Evolutionary conservation across 2,797 vertebrate genomes (phyloP).

Genomic region (Halcyon badia): DNA sequence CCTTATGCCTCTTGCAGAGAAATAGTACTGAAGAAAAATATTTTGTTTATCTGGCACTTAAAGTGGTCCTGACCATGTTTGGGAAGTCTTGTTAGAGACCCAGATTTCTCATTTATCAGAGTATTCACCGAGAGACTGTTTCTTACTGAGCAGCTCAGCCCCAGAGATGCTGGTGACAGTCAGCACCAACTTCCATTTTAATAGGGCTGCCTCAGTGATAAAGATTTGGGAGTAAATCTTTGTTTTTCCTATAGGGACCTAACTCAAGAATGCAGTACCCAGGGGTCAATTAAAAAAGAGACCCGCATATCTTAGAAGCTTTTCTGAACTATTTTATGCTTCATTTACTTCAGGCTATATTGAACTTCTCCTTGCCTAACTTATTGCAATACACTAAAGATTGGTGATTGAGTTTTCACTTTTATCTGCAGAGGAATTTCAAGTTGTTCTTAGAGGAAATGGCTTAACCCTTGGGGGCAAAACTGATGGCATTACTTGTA

Average conservation of each 20-base stretch:
- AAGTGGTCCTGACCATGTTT: not conserved
- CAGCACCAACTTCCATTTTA: not conserved
- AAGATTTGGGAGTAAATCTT: not conserved
- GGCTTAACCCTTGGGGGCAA: conserved; percentile 86
- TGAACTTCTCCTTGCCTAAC: not conserved
- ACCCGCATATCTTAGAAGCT: not conserved
- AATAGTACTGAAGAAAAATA: not conserved
- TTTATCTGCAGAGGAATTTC: conserved; percentile 88
- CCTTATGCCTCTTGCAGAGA: not conserved
- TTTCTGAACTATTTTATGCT: not conserved
- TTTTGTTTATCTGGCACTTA: not conserved
- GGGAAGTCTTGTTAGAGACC: not conserved
- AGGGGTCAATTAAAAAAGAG: not conserved
- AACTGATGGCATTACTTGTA: conserved; percentile 82
- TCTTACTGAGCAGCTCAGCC: not conserved
- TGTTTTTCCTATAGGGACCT: not conserved
- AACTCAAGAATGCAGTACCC: not conserved
- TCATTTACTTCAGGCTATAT: not conserved
- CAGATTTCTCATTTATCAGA: not conserved
- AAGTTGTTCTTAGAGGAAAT: conserved; percentile 91
- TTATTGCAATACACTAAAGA: not conserved
- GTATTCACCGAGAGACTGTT: not conserved
- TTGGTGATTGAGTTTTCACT: not conserved
- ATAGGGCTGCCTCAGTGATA: not conserved
- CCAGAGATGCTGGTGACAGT: accelerated